These are phyloP conservation scores for Athetis lepigone DNA, from an alignment of 2,888 invertebrate genomes.

Conservation along the genomic window DNA sequence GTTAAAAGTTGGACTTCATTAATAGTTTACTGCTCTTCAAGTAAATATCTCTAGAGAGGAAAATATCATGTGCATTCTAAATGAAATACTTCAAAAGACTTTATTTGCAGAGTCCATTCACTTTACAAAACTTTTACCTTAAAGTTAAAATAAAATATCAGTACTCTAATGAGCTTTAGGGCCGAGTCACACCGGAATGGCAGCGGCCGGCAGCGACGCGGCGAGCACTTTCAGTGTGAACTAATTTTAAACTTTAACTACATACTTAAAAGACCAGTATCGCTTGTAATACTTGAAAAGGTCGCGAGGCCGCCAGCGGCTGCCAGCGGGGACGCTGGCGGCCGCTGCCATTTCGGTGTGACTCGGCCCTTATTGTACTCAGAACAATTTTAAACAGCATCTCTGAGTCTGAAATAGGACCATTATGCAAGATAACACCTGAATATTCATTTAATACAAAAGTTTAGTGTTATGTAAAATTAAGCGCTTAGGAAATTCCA, in stretches of 20 bases:
- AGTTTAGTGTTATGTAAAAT: slow-evolving; percentile 28
- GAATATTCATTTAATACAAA: slow-evolving; percentile 24
- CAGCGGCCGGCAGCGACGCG: too few species aligned
- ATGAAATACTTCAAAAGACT: slow-evolving; percentile 14
- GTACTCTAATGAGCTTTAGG: slow-evolving; percentile 24
- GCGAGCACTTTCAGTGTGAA: too few species aligned
- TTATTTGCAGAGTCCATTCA: slow-evolving; percentile 18
- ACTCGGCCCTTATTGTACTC: slow-evolving; percentile 24
- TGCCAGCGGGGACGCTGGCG: too few species aligned
- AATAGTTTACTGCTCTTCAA: neutral
- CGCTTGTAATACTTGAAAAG: too few species aligned
- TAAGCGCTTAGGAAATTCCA: slow-evolving; percentile 23
- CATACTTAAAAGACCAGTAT: too few species aligned
- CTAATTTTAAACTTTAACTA: too few species aligned
- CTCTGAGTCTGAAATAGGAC: slow-evolving; percentile 10
- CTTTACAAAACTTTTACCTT: slow-evolving; percentile 18
- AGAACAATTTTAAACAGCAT: slow-evolving; percentile 20
- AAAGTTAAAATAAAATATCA: slow-evolving; percentile 22
- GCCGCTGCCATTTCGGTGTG: too few species aligned
- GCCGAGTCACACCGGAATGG: too few species aligned
- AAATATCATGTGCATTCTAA: slow-evolving; percentile 15
- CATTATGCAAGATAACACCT: slow-evolving; percentile 38
- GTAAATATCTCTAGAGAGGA: neutral
- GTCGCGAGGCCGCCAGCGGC: too few species aligned
- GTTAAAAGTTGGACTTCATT: neutral